phyloP scores from a whole-genome alignment of 1,140 invertebrate genomes.

The Pachypeltis micranthus region DNA sequence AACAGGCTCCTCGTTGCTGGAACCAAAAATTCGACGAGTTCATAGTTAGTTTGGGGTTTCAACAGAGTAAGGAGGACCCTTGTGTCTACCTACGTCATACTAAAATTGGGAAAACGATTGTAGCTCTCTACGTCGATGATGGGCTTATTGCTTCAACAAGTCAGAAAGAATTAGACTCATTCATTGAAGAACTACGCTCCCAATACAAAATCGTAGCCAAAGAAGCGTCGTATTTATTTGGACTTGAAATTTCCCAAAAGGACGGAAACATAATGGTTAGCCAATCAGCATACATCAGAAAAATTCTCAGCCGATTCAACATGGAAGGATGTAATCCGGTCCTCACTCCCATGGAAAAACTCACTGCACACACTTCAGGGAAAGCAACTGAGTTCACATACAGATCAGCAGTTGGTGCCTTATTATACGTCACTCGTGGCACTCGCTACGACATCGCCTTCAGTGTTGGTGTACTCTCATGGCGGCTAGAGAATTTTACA shows the following conservation, averaged over 20 bases:
- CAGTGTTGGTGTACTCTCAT: background rate
- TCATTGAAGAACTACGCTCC: no score
- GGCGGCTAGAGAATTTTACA: no score
- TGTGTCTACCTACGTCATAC: background rate
- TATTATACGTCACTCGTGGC: slow-evolving; percentile 24
- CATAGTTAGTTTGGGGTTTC: slow-evolving; percentile 12
- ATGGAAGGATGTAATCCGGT: slow-evolving; percentile 18
- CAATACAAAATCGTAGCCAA: no score
- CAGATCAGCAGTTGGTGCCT: slow-evolving; percentile 24
- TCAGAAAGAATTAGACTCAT: no score
- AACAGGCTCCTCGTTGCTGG: slow-evolving; percentile 35
- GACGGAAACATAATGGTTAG: background rate
- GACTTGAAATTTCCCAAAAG: background rate
- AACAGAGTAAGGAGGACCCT: background rate
- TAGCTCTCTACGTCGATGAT: slow-evolving; percentile 8
- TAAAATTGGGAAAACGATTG: background rate
- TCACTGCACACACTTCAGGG: background rate
- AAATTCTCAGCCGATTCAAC: no score
- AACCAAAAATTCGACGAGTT: slow-evolving; percentile 28
- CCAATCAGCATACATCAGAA: no score
- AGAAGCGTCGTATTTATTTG: no score
- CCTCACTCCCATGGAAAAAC: background rate
- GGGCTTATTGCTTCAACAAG: background rate
- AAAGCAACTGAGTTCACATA: slow-evolving; percentile 23
- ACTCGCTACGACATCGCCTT: background rate